Evolutionary conservation across 1,140 invertebrate species (phyloP).

Genomic region (Drosophila fuyamai): DNA sequence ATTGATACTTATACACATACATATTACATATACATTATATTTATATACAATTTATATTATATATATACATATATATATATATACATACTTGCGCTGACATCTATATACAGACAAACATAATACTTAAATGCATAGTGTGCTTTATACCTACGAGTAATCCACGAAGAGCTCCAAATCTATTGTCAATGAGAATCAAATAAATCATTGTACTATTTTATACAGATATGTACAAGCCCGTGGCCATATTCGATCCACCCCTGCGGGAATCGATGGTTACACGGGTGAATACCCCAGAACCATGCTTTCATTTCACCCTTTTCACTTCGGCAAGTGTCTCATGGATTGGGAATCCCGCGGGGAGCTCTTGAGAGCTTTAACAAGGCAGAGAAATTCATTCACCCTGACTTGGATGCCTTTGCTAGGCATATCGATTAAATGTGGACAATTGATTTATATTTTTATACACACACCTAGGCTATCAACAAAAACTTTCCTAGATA

Average conservation of each 20-base stretch:
- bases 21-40: constrained; percentile 56
- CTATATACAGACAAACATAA: constrained; percentile 50
- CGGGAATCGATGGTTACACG: constrained; percentile 2
- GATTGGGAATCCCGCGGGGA: neutral
- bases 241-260: neutral
- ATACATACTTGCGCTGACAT: constrained; percentile 62
- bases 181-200: constrained; percentile 88
- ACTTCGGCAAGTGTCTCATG: too few species aligned
- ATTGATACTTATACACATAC: constrained; percentile 60
- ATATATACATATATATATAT: constrained; percentile 57
- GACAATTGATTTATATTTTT: too few species aligned
- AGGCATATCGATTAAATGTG: too few species aligned
- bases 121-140: constrained; percentile 63
- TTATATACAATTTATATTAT: constrained; percentile 62
- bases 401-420: too few species aligned
- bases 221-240: constrained; percentile 92
- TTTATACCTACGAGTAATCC: constrained; percentile 72
- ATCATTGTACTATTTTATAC: constrained; percentile 90
- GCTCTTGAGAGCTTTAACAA: too few species aligned
- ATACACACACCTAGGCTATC: too few species aligned
- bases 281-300: neutral
- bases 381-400: too few species aligned
- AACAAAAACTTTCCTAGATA: too few species aligned
- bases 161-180: constrained; percentile 70
- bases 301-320: neutral